Conservation (phyloP, 2,888 invertebrate genomes). For the Ceratothoa steindachneri region DNA sequence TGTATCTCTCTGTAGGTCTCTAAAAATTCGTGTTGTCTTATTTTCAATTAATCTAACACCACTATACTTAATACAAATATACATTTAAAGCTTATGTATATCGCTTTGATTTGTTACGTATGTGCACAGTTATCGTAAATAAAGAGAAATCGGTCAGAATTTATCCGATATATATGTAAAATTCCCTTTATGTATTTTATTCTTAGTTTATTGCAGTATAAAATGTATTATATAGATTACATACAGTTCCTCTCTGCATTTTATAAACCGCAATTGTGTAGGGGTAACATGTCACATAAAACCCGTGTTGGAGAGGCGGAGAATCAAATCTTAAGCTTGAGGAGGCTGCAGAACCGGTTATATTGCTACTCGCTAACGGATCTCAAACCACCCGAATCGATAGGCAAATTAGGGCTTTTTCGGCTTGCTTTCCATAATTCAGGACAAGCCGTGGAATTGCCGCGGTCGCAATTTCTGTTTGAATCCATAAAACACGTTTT, state of each 20-base stretch:
- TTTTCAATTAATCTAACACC: no score
- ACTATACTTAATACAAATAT: no score
- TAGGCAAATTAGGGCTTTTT: conserved; percentile 9
- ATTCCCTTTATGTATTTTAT: no score
- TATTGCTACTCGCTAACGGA: conserved; percentile 5
- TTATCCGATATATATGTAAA: no score
- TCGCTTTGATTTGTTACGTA: no score
- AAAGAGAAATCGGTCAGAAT: no score
- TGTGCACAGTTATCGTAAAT: no score
- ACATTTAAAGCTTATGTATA: no score
- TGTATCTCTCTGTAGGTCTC: no score
- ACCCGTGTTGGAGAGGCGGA: background rate
- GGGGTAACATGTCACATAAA: background rate
- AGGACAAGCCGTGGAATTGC: background rate
- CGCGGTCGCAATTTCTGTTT: background rate
- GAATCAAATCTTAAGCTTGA: background rate
- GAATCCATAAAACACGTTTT: background rate
- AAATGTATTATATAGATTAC: background rate
- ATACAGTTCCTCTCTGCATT: background rate
- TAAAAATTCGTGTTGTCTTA: no score
- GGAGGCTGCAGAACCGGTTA: background rate
- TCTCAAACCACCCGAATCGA: background rate
- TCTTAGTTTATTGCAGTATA: background rate
- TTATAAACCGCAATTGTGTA: background rate
- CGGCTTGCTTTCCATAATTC: background rate